Base-by-base conservation (phyloP, 2,113 vertebrate species). In the Paraplagusia blochii region DNA sequence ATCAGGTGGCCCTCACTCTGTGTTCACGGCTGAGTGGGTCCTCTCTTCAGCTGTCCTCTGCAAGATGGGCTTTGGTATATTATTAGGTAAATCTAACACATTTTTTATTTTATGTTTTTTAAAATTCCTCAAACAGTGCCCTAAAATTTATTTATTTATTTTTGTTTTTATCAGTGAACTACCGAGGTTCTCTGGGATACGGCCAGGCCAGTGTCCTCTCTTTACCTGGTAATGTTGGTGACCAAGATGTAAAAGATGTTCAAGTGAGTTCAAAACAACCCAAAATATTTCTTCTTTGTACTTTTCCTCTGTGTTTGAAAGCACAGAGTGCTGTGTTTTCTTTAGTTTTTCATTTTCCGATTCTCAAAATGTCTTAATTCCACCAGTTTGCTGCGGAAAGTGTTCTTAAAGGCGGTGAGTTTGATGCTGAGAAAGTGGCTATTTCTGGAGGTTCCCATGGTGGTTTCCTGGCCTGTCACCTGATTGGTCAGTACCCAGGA, bases 391-490 rank as follows among this genome's bases (percentile, higher is more conserved):
- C 94, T 0, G 93, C 95, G 35, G 90, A 95, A 84, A 89, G 81
- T 51, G 82, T 95, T 39, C 86, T 99, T 62, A 90, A 88, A 69
- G 77, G 84, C 1, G 89, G 83, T 2, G 9, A 17, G 0, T 87
- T 94, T 12, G 90, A 98, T 0, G 4, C 70, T 11, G 18, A 87
- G 36, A 93, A 87, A 1, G 90, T 97, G 46, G 92, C 92, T 1
- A 67, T 98, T 29, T 77, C 88, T 4, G 96, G 95, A 0, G 94
- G 95, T 45, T 98, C 96, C 0, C 95, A 98, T 0, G 95, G 97
- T 0, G 97, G 96, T 55, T 98, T 99, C 85, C 85, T 98, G 76
- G 93, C 94, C 0, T 96, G 94, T 75, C 97, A 98, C 84, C 90
- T 99, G 65, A 92, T 99, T 17, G 95, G 95, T 58, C 96, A 97